Percentiles rank a stretch among this genome's conserved stretches.
These are phyloP conservation scores for Holacanthella duospinosa DNA, from an alignment of 2,888 invertebrate species.

Conservation along the genomic window DNA sequence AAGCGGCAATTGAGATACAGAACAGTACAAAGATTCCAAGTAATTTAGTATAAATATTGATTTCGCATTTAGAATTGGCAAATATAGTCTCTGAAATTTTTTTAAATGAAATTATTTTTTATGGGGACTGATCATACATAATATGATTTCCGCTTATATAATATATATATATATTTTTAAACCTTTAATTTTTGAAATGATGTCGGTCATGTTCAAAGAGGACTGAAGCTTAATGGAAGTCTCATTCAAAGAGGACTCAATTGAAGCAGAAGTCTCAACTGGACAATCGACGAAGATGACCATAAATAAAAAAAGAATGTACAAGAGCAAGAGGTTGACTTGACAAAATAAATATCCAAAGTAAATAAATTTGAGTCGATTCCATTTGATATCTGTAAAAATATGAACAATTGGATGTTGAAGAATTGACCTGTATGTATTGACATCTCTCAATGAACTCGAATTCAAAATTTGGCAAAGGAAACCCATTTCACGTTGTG, in stretches of 20 bases:
- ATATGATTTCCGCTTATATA: no score
- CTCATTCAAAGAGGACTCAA: no score
- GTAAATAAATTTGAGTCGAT: constrained; percentile 19
- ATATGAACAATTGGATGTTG: constrained; percentile 26
- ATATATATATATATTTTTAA: no score
- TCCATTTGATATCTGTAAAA: constrained; percentile 30
- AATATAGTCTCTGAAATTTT: constrained; percentile 3
- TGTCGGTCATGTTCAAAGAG: no score
- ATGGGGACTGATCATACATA: no score
- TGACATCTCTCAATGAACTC: background rate
- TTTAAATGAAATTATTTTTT: no score
- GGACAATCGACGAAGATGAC: constrained; percentile 27
- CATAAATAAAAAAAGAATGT: constrained; percentile 17
- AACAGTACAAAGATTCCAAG: background rate
- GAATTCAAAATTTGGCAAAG: background rate
- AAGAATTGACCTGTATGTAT: constrained; percentile 14
- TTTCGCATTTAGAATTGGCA: background rate
- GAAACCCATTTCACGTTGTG: constrained; percentile 1
- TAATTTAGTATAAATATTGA: background rate
- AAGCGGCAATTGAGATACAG: background rate
- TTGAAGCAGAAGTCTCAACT: background rate
- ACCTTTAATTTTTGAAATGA: no score
- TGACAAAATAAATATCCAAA: constrained; percentile 17
- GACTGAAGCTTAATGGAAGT: no score
- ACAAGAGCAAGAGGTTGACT: constrained; percentile 14